Evolutionary conservation across 2,797 vertebrate species (phyloP).

Genomic region (Megalops cyprinoides): DNA sequence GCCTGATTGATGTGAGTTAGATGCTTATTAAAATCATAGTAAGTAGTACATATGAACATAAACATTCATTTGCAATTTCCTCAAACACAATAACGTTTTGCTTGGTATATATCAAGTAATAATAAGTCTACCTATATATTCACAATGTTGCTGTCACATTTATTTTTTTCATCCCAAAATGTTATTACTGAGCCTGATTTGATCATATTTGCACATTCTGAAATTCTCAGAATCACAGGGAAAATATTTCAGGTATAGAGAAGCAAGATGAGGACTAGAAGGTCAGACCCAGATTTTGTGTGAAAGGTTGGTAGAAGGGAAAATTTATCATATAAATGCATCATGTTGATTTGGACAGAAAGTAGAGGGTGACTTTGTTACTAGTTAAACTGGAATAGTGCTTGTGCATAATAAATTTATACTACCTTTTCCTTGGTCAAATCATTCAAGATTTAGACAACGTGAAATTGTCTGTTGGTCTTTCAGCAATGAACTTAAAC

Average conservation of each 20-base stretch:
- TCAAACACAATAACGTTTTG: conserved; percentile 6
- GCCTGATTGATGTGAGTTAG: conserved; percentile 30
- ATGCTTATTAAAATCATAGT: conserved; percentile 38
- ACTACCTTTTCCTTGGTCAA: background rate
- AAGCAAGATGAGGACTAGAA: background rate
- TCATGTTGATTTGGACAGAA: no score
- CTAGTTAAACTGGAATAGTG: no score
- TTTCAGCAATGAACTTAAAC: no score
- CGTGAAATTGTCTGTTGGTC: no score
- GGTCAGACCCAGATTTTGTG: no score
- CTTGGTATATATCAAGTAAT: conserved; percentile 10
- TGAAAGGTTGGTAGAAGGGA: no score
- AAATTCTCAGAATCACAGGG: background rate
- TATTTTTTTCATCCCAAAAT: background rate
- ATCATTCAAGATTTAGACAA: background rate
- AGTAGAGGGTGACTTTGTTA: no score
- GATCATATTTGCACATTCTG: background rate
- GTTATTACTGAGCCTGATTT: background rate
- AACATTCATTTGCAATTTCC: conserved; percentile 24
- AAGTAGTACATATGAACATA: conserved; percentile 33
- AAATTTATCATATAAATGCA: no score
- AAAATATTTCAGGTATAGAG: background rate
- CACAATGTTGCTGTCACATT: background rate
- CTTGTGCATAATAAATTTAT: no score
- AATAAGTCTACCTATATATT: conserved; percentile 23